These are phyloP conservation scores for Panorpa germanica DNA, from an alignment of 2,888 invertebrate species.

Conservation along the genomic window DNA sequence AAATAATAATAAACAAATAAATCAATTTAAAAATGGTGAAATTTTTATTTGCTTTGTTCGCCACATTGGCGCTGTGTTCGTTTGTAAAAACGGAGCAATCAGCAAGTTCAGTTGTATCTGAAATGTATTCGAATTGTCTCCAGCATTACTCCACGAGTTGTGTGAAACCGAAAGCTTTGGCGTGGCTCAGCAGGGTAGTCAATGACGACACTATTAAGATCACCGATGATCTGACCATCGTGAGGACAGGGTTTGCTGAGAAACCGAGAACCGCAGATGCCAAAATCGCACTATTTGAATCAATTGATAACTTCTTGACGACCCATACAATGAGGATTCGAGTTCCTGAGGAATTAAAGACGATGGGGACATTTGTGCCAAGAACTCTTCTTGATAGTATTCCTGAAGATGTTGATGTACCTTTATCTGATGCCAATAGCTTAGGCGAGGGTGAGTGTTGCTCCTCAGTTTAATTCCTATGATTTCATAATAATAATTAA, in stretches of 20 bases:
- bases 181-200: constrained; percentile 49
- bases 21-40: no score
- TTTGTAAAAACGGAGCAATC: no score
- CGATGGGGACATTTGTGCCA: constrained; percentile 20
- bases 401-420: constrained; percentile 48
- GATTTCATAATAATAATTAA: constrained; percentile 4
- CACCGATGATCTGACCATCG: constrained; percentile 55
- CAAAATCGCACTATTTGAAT: constrained; percentile 42
- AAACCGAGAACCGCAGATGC: constrained; percentile 25
- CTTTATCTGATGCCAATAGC: constrained; percentile 39
- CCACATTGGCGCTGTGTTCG: no score
- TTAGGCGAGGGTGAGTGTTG: no score
- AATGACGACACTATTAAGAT: constrained; percentile 50
- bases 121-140: constrained; percentile 47
- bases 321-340: constrained; percentile 57
- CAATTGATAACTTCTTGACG: constrained; percentile 54
- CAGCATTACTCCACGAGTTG: constrained; percentile 51
- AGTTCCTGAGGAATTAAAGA: constrained; percentile 40
- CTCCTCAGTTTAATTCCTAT: no score
- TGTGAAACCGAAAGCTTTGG: constrained; percentile 57
- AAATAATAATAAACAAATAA: no score
- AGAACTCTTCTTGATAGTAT: constrained; percentile 22
- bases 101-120: constrained; percentile 40
- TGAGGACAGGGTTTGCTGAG: constrained; percentile 32
- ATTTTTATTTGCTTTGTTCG: no score